Evolutionary conservation across 2,888 invertebrate genomes (phyloP), one percentile per base, ranked within the genome.

Genomic region (Crepidodera aurea): DNA sequence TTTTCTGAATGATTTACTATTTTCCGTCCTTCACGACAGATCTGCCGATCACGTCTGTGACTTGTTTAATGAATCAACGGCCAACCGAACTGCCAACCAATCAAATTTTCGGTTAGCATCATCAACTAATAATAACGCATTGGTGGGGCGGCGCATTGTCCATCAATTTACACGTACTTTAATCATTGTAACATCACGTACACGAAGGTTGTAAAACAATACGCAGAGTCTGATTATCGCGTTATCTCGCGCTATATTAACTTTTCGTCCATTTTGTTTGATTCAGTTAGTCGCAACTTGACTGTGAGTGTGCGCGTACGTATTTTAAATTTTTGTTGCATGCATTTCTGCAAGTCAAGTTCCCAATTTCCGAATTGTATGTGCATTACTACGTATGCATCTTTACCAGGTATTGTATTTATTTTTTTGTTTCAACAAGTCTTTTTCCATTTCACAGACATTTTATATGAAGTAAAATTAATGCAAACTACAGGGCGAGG

Each of bases 311-410:
- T 56, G 50, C 15, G 25, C 48, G 13, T 13, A 16, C 2, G 44
- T 51, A 18, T 40, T 32, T 8, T 4, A 27, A 57, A 61, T 34
- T 27, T 53, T 12, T 48, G 34, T 67, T 74, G 73, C 66, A 73
- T 73, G 74, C 65, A 70, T 70, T 67, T 68, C 60, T 66, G 60
- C 67, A 46, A 64, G 60, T 67, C 67, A 67, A 60, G 40, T 63
- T 58, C 62, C 37, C 51, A 55, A 60, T 59, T 66, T 44, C 40
- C 65, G 48, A 68, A 63, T 69, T 75, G 74, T 66, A 76, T 76
- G 74, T 72, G 69, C 70, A 70, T 70, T 65, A 66, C 64, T 57
- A 69, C 73, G 62, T 71, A 73, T 73, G 73, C 71, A 63, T 67
- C 71, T 69, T 66, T 67, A 71, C 60, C 74, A 74, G 75, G 75